A percentile compares a stretch with the other conserved stretches of the same genome.
Conservation (phyloP, 37 sponge, comb jelly and placozoan genomes). For the Oopsacas minuta region DNA sequence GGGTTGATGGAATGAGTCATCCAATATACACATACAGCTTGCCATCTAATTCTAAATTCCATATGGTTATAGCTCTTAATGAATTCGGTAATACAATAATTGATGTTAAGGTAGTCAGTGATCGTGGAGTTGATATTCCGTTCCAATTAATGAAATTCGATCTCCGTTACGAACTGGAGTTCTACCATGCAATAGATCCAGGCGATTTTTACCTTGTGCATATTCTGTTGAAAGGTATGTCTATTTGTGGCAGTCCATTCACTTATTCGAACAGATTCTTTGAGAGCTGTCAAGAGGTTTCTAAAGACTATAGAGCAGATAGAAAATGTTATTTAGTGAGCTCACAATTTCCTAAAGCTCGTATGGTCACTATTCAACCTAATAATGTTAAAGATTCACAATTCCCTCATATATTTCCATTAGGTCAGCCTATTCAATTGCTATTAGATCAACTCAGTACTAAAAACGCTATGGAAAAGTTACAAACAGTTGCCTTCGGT, state of each 20-base stretch:
- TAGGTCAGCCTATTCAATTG: conserved; percentile 5
- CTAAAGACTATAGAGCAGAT: not conserved
- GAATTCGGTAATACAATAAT: not conserved
- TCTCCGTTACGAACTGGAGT: conserved; percentile 4
- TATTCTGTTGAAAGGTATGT: not conserved
- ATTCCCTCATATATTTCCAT: not conserved
- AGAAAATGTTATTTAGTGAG: conserved; percentile 6
- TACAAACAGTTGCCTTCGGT: not conserved
- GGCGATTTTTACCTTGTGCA: not conserved
- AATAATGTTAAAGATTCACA: not conserved
- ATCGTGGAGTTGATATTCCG: not conserved
- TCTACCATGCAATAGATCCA: not conserved
- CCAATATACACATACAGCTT: not conserved
- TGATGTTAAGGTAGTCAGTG: not conserved
- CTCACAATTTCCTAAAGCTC: not conserved
- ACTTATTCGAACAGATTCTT: not conserved
- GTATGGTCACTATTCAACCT: conserved; percentile 2
- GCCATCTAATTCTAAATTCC: not conserved
- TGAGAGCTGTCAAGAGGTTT: not conserved
- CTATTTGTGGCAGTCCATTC: not conserved
- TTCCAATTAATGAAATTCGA: not conserved
- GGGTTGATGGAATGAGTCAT: not conserved
- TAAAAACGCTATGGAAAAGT: not conserved
- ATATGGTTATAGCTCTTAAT: not conserved
- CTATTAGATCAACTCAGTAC: not conserved